Evolutionary conservation across 2,113 vertebrate genomes (phyloP), one percentile per base, ranked within the genome.

Genomic region (Ictalurus furcatus): DNA sequence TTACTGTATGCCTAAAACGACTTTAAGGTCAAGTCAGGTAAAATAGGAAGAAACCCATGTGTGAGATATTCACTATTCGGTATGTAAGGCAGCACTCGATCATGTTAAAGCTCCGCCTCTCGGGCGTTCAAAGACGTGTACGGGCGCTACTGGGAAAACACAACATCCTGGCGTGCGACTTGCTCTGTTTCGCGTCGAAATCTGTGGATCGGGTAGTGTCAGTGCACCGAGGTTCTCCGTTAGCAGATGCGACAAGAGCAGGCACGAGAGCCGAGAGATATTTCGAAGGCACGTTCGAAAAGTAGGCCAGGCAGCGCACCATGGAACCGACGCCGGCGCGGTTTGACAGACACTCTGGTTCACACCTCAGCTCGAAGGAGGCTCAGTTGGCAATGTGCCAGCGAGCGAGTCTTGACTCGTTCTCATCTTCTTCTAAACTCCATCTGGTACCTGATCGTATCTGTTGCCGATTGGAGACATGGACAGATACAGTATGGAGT

Each of bases 271-370:
- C 80, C 21, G 52, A 59, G n/a, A 82, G 80, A 11, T 76, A 34
- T 82, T 59, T 56, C 16, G 78, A 80, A 80, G 48, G n/a, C 78
- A 54, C 2, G 2, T 40, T 28, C 54, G 28, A 56, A 81, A 56
- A 54, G 40, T 69, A 52, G 84, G 44, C 16, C 52, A 67, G 61
- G 52, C 84, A 52, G 63, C 28, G 8, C 61, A 48, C 40, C 44
- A 6, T 54, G 80, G 80, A 82, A 82, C 52, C 63, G 40, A 6
- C 16, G 28, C 71, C 44, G 65, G 37, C 17, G 40, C 63, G 1
- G 28, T 48, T 85, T 65, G 59, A 58, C 1, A 82, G 80, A 82
- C n/a, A 30, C 30, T 52, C 63, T 69, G 84, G 63, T 85, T 85
- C 37, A 30, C 37, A 52, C 84, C 44, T 69, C 40, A 19, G 63